Base-by-base conservation (phyloP, 2,888 invertebrate species). In the Pemphredon lugubris region DNA sequence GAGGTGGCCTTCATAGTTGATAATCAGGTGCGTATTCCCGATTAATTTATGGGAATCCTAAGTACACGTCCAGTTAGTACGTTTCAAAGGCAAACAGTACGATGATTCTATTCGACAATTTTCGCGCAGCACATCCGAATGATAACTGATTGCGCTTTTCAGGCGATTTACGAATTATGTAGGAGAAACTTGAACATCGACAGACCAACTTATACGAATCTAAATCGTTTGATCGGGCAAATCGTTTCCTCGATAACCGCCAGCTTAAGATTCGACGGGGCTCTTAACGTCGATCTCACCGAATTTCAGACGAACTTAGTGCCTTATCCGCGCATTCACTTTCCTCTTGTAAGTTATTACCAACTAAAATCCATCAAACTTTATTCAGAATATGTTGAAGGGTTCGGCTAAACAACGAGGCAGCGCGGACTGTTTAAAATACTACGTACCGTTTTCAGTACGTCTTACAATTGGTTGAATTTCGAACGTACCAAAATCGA, bases 281-380 rank as follows among this genome's bases (percentile, higher is more conserved):
- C 96, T 5, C 92, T 93, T 18, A 92, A 92, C 82, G 92, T 93
- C 21, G 92, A 93, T 81, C 88, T 93, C 60, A 92, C 91, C 6
- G 93, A 93, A 79, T 93, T 93, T 82, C 93, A 93, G 84, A 92
- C 92, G 77, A 86, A 86, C 90, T 90, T 96, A 75, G 96, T 97
- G 54, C 98, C 98, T 0, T 98, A 96, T 89, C 97, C 98, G 0
- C 92, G 97, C 59, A 97, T 98, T 80, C 97, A 98, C 89, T 97
- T 96, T 89, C 96, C 97, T 0, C 75, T 86, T 9, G 86, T 86
- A 61, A 77, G 80, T 48, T 30, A 13, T 13, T 39, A 9, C 13
- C 23, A n/a, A 47, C 14, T n/a, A 13, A 58, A 4, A 21, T 2
- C 9, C 9, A 18, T 18, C 16, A 18, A 20, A 42, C n/a, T n/a